Conservation (phyloP, 2,797 vertebrate species). For the Gallinago solitaria region DNA sequence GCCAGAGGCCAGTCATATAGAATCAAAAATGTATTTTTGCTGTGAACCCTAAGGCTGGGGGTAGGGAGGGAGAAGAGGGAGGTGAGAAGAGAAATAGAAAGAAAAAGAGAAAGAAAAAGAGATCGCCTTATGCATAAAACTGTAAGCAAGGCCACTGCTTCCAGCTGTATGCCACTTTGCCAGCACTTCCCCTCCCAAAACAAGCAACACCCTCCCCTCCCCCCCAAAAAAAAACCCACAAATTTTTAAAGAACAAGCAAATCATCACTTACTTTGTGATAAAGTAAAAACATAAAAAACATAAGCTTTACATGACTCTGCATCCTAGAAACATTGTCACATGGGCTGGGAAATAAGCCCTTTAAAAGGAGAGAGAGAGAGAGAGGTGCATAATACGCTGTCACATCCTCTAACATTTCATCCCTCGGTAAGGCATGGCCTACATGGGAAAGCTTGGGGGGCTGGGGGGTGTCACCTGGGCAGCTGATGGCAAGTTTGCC, state of each 20-base stretch:
- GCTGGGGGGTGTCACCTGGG: background rate
- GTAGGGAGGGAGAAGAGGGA: background rate
- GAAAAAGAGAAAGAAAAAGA: background rate
- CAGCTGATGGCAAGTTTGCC: background rate
- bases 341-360: background rate
- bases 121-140: background rate
- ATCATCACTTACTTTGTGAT: background rate
- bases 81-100: background rate
- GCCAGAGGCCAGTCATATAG: background rate
- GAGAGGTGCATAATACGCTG: background rate
- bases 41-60: background rate
- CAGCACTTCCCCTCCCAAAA: background rate
- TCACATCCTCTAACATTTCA: background rate
- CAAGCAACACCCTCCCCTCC: background rate
- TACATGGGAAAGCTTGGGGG: background rate
- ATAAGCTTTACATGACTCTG: background rate
- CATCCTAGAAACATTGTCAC: background rate
- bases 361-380: background rate
- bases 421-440: rapidly evolving
- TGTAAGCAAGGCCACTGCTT: background rate
- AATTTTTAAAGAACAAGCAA: background rate
- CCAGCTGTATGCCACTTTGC: background rate
- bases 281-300: no score
- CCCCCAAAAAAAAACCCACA: background rate
- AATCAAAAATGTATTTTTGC: background rate